Percentiles rank a stretch among this genome's conserved stretches.
phyloP scores from a whole-genome alignment of 2,797 vertebrate species.

The Karalla daura region DNA sequence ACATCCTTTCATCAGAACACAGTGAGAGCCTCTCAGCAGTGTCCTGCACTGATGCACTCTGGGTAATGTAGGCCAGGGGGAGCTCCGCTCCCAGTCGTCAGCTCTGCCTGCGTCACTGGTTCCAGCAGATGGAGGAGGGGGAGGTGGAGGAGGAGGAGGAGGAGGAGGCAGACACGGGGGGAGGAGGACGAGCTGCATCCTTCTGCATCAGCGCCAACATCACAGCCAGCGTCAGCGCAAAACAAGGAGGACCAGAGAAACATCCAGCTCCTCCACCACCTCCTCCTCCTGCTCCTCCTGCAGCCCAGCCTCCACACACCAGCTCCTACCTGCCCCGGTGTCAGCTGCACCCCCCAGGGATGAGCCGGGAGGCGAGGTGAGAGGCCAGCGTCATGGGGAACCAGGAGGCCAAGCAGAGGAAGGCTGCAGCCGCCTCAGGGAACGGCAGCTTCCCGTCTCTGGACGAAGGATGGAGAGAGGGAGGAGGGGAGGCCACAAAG shows the following conservation, averaged over 20 bases:
- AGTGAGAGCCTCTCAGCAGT: no score
- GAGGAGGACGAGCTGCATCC: constrained; percentile 73
- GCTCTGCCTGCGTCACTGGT: constrained; percentile 75
- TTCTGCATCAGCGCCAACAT: constrained; percentile 79
- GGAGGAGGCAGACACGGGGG: constrained; percentile 67
- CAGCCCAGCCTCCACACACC: constrained; percentile 23
- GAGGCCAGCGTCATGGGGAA: constrained; percentile 89
- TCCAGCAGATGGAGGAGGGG: constrained; percentile 78
- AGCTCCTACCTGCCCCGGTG: not conserved
- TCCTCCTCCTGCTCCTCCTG: constrained; percentile 27
- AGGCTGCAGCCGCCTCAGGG: constrained; percentile 83
- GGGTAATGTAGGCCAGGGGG: no score
- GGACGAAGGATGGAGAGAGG: constrained; percentile 87
- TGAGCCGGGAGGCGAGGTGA: constrained; percentile 83
- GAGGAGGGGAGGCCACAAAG: constrained; percentile 87
- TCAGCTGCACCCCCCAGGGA: constrained; percentile 57
- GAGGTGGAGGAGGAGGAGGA: constrained; percentile 50
- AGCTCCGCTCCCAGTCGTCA: no score
- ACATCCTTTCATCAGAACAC: no score
- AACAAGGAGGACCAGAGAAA: constrained; percentile 43
- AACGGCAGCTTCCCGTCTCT: constrained; percentile 86
- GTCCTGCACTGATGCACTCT: no score
- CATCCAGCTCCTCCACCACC: constrained; percentile 17
- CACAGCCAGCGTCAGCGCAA: constrained; percentile 67
- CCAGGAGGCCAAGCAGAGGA: constrained; percentile 94